Base-by-base conservation (phyloP, 2,888 invertebrate genomes). In the Lomographa bimaculata region DNA sequence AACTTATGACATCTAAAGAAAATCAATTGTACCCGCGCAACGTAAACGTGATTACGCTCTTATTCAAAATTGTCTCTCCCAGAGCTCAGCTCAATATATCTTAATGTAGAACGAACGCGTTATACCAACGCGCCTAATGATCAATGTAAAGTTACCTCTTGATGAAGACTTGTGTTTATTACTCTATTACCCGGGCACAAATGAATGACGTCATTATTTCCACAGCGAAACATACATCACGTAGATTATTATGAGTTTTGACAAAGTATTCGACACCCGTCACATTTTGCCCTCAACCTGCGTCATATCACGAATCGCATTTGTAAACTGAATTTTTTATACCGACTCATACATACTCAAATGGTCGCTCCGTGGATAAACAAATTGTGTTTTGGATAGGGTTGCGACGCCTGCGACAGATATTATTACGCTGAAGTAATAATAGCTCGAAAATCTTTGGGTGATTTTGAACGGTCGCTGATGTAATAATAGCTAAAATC, bases 321-420 rank as follows among this genome's bases (percentile, higher is more conserved):
- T 65, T 63, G 60, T 60, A 62, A 58, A 50, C 49, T 67, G 64
- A 66, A 71, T 70, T 64, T 66, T 68, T 68, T 62, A 69, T 64
- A 55, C 40, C 46, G 48, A 46, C 60, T 63, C 62, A 62, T 62
- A 60, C 55, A 57, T 59, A 54, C 52, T 42, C 54, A 59, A 59
- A 64, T 58, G 57, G 57, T 51, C 56, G 54, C 58, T 40, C 35
- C 44, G 46, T 34, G 52, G 54, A 48, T 58, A 55, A 59, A 61
- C 62, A 53, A 69, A 67, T 69, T 65, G 60, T 64, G 59, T 64
- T 62, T 61, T 56, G 46, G 47, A 50, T 59, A 58, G 49, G 43
- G 49, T 14, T 46, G 45, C 30, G 38, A 44, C 23, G 14, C 25
- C 18, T 11, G 27, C 9, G 23, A 7, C 12, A 7, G 8, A 12